A percentile compares a stretch with the other conserved stretches of the same genome.
Conservation (phyloP, 2,888 invertebrate species). For the Keiferia lycopersicella region DNA sequence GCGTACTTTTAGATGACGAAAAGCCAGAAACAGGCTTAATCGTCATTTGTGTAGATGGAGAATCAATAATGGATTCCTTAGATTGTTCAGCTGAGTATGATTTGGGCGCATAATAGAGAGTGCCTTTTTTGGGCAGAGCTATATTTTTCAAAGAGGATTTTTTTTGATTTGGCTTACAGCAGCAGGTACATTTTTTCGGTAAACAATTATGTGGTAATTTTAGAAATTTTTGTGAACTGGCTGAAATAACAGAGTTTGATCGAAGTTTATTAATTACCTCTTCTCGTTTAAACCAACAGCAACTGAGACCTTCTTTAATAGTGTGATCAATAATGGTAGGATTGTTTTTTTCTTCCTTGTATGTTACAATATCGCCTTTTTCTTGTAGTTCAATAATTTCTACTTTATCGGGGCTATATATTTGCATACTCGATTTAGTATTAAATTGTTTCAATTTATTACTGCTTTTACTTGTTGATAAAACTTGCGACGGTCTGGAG, state of each 20-base stretch:
- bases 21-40: background rate
- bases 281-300: conserved; percentile 15
- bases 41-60: background rate
- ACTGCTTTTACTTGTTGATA: background rate
- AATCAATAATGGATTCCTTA: background rate
- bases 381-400: background rate
- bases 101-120: background rate
- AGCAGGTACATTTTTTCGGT: background rate
- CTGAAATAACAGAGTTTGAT: background rate
- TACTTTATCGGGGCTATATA: background rate
- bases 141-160: background rate
- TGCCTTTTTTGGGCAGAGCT: background rate
- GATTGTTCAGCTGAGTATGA: background rate
- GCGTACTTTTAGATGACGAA: background rate
- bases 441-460: background rate
- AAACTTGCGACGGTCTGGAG: background rate
- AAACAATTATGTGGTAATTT: conserved; percentile 10
- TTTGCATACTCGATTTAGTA: background rate
- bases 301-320: background rate
- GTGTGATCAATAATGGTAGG: background rate
- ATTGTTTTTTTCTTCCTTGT: background rate
- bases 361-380: conserved; percentile 1
- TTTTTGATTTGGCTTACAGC: conserved; percentile 9
- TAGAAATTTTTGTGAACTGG: background rate
- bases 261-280: background rate